Evolutionary conservation across 2,797 vertebrate species (phyloP).

Genomic region (Epinephelus coioides): DNA sequence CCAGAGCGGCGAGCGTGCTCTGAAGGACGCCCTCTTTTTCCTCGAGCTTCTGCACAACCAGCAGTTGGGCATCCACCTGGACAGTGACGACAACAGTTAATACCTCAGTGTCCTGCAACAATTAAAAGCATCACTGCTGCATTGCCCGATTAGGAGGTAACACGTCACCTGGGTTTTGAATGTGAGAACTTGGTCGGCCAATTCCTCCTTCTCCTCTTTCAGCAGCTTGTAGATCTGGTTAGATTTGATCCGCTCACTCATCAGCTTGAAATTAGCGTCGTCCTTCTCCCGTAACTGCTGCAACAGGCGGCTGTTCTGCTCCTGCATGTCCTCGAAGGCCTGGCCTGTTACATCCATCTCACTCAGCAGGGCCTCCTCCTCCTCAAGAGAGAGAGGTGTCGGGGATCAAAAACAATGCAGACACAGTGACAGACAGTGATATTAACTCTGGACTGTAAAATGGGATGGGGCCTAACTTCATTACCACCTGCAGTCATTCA

Average conservation of each 20-base stretch:
- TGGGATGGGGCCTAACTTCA: background rate
- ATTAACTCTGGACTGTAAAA: slow-evolving; percentile 7
- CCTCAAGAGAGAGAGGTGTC: slow-evolving; percentile 78
- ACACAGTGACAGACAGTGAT: slow-evolving; percentile 10
- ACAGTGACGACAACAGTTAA: background rate
- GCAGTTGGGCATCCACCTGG: slow-evolving; percentile 94
- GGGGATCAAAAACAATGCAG: slow-evolving; percentile 39
- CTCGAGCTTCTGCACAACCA: slow-evolving; percentile 94
- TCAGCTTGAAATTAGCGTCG: slow-evolving; percentile 96
- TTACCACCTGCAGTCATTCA: background rate
- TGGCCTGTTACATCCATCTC: slow-evolving; percentile 96
- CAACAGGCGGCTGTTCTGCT: slow-evolving; percentile 94
- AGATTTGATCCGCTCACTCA: slow-evolving; percentile 96
- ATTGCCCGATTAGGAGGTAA: background rate
- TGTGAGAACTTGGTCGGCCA: slow-evolving; percentile 93
- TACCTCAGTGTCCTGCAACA: background rate
- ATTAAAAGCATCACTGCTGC: background rate
- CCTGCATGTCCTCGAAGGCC: slow-evolving; percentile 97
- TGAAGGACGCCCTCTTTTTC: slow-evolving; percentile 95
- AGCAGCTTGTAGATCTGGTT: slow-evolving; percentile 97
- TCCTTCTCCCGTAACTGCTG: slow-evolving; percentile 96
- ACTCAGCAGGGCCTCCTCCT: slow-evolving; percentile 92
- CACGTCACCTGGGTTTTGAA: slow-evolving; percentile 92
- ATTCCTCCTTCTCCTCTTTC: slow-evolving; percentile 94
- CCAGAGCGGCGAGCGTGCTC: slow-evolving; percentile 88